Evolutionary conservation across 2,113 vertebrate genomes (phyloP), one percentile per base, ranked within the genome.

Genomic region (Rana temporaria): DNA sequence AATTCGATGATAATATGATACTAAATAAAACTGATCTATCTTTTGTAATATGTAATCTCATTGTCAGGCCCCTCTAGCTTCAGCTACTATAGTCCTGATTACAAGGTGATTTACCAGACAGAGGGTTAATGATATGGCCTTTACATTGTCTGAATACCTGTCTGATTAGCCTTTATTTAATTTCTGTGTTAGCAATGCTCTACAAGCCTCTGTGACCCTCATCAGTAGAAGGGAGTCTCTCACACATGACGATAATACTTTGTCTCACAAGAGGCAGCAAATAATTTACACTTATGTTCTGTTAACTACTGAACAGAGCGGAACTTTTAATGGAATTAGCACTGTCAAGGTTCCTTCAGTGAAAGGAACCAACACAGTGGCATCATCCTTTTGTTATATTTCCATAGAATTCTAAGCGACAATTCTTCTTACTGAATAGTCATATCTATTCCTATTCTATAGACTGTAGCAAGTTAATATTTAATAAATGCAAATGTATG

Each of bases 151-250:
- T 74, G 71, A 74, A 74, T 74, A 32, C 55, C 30, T 74, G 71
- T 74, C 71, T 74, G 71, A 74, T 74, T 74, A 74, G 71, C 55
- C 71, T 74, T 74, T 30, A 60, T 73, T 73, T 73, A 73, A 34
- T 60, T n/a, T 38, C 24, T 59, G 32, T 60, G 71, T 53, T 57
- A 73, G 53, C 20, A 74, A 56, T 74, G 26, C 71, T 60, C 18
- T 59, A 74, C 71, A 74, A 74, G 71, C 30, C 56, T 32, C 57
- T 74, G 34, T 74, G 71, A 74, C 71, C 71, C 68, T 17, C 30
- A 74, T 74, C 32, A 74, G 55, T 74, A 60, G 53, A 73, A 57
- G 53, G 71, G 55, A 73, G 71, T 59, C 24, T 73, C 30, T 74
- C 53, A 59, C 26, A 74, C 4, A 22, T 38, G 12, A 56, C 34